Base-by-base conservation (phyloP, 2,888 invertebrate genomes). In the Pachymerium ferrugineum region DNA sequence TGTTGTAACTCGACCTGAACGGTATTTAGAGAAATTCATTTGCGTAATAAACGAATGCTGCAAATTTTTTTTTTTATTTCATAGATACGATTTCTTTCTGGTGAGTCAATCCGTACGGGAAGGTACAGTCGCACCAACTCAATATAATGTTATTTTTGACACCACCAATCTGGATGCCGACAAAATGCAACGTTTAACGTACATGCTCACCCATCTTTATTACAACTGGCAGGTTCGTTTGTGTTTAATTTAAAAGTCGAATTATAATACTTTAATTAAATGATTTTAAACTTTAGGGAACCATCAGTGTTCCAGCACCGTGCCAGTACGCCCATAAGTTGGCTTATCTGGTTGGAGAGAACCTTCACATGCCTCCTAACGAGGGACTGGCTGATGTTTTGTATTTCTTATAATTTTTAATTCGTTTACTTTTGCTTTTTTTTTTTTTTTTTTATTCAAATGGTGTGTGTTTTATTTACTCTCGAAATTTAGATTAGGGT, bases 291-390 rank as follows among this genome's bases (percentile, higher is more conserved):
- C 22, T 72, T 38, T 28, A 72, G 42, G 89, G 77, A 85, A 91
- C 80, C 0, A 89, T 91, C 22, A 87, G 93, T 8, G 96, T 97
- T 3, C 97, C 97, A 0, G 92, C 95, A 0, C 94, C 94, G 0
- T 94, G 94, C 80, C 95, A 96, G 81, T 96, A 95, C 81, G 96
- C 97, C 0, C 96, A 97, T 81, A 97, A 96, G 80, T 83, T 97
- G 76, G 95, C 97, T 0, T 95, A 93, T 82, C 84, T 96, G 5
- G 90, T 92, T 0, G 91, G 91, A 0, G 94, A 95, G 81, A 87
- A 87, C 8, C 86, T 96, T 10, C 92, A 94, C 76, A 86, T 87
- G 72, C 83, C 87, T 25, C 91, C 84, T 4, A 77, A 78, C 47
- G 77, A 78, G 31, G 78, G 78, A 10, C 78, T 85, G 42, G 79